These are phyloP conservation scores for Erythrocebus patas DNA, from an alignment of 2,113 vertebrate species.

Conservation along the genomic window DNA sequence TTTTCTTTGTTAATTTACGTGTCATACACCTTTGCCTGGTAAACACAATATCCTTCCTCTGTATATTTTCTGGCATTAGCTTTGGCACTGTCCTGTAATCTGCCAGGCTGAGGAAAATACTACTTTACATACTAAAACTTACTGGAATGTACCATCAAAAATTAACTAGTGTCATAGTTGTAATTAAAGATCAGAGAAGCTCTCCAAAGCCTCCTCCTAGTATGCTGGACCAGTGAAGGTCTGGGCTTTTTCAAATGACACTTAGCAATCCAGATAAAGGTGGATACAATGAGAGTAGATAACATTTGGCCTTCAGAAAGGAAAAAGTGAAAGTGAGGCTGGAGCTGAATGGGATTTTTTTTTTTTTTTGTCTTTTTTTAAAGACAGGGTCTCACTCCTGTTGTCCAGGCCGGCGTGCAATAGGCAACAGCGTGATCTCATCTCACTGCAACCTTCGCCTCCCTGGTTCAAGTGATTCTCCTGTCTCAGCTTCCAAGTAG, in stretches of 20 bases:
- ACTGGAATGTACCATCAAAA: not conserved
- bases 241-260: not conserved
- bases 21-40: not conserved
- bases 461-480: no score
- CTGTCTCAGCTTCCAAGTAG: no score
- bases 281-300: fast-evolving
- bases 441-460: no score
- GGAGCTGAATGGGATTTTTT: not conserved
- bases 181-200: not conserved
- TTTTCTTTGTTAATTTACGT: not conserved
- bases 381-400: no score
- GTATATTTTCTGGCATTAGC: not conserved
- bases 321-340: not conserved
- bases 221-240: not conserved
- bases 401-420: no score
- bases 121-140: not conserved
- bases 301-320: not conserved
- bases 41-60: not conserved
- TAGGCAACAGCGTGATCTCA: no score
- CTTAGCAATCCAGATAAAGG: not conserved
- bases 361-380: no score
- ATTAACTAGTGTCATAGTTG: not conserved
- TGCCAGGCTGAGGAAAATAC: not conserved
- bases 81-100: not conserved
- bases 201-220: not conserved